phyloP scores from a whole-genome alignment of 2,888 invertebrate genomes.

The Ditula angustiorana region DNA sequence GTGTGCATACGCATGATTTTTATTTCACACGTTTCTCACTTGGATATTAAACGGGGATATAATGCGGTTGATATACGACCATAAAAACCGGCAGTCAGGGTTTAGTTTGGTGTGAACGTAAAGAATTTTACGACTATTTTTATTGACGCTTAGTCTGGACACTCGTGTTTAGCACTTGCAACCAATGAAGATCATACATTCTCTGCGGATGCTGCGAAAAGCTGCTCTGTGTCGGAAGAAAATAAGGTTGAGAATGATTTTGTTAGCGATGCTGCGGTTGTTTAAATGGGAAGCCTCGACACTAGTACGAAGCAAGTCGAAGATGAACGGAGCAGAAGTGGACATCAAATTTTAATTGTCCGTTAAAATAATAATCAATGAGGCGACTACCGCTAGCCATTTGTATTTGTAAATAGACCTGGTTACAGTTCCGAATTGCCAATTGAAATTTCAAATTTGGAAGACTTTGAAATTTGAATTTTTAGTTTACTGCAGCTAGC shows the following conservation, averaged over 20 bases:
- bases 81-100: constrained; percentile 54
- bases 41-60: constrained; percentile 56
- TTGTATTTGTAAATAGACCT: constrained; percentile 68
- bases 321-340: constrained; percentile 82
- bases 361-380: constrained; percentile 85
- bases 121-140: constrained; percentile 78
- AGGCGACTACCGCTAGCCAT: constrained; percentile 73
- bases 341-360: constrained; percentile 85
- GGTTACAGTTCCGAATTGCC: too few relatives aligned
- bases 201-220: constrained; percentile 48
- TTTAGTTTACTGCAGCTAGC: constrained; percentile 45
- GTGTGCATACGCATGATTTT: constrained; percentile 84
- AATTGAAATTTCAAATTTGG: constrained; percentile 16
- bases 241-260: constrained; percentile 53
- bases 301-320: constrained; percentile 69
- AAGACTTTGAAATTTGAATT: constrained; percentile 47
- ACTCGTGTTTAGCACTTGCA: constrained; percentile 73
- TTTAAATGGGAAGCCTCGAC: constrained; percentile 44
- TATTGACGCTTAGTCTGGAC: constrained; percentile 83
- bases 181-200: constrained; percentile 67
- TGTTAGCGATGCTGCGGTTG: constrained; percentile 42
- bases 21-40: constrained; percentile 80
- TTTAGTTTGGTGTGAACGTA: constrained; percentile 54
- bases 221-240: constrained; percentile 50
- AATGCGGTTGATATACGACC: constrained; percentile 49